Percentiles rank a stretch among this genome's conserved stretches.
phyloP scores from a whole-genome alignment of 1,140 invertebrate species.

The Mercenaria mercenaria region DNA sequence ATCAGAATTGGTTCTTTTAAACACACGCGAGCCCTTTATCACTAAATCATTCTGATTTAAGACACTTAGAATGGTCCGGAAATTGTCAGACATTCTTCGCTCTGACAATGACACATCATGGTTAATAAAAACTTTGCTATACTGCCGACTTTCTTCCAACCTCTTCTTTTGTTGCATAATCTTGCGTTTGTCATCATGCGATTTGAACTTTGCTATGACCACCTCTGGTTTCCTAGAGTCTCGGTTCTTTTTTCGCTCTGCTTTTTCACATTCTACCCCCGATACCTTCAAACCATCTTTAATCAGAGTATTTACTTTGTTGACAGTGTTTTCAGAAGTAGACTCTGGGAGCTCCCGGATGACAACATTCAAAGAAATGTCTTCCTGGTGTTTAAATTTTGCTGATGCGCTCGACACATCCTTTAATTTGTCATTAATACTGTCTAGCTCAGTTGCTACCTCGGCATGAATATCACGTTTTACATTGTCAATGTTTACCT shows the following conservation, averaged over 20 bases:
- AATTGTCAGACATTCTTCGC: background rate
- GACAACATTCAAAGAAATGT: background rate
- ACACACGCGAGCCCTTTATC: background rate
- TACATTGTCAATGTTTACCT: slow-evolving; percentile 4
- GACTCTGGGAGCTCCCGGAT: background rate
- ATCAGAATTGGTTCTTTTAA: background rate
- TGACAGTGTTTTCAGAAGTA: background rate
- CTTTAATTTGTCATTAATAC: background rate
- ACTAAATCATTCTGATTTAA: background rate
- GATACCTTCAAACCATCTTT: background rate
- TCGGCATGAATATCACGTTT: slow-evolving; percentile 13
- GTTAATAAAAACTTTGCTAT: too few relatives aligned
- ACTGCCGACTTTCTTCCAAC: background rate
- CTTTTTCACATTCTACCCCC: background rate
- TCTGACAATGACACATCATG: background rate
- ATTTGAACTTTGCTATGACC: background rate
- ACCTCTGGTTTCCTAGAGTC: background rate
- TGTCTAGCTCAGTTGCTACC: background rate
- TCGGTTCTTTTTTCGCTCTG: background rate
- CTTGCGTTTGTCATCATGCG: slow-evolving; percentile 28
- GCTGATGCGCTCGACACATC: background rate
- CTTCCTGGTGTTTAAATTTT: background rate
- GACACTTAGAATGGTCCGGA: background rate
- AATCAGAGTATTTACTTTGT: background rate
- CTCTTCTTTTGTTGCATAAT: background rate